Evolutionary conservation across 2,797 vertebrate genomes (phyloP).

Genomic region (Artibeus lituratus): DNA sequence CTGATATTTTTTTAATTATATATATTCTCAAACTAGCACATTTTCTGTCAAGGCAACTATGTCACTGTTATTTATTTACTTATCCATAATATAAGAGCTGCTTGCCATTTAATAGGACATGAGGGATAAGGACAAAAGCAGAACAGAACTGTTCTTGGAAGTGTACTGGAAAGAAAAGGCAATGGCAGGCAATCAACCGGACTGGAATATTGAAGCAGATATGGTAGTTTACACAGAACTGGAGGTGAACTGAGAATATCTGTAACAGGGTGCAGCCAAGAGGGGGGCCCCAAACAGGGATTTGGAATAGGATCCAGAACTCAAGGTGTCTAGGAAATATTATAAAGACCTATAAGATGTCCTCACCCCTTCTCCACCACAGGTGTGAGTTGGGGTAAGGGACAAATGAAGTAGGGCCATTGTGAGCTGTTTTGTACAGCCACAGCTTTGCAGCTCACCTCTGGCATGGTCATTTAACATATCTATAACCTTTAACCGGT

Average conservation of each 20-base stretch:
- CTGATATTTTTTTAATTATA: neutral
- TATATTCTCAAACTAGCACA: neutral
- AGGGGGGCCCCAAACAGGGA: too few species aligned
- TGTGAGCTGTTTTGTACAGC: too few species aligned
- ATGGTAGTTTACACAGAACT: neutral
- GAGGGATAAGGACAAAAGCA: neutral
- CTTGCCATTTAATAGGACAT: neutral
- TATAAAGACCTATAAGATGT: too few species aligned
- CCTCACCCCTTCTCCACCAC: too few species aligned
- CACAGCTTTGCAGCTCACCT: too few species aligned
- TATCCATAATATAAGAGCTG: neutral
- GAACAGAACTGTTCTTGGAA: constrained; percentile 25
- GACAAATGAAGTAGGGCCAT: too few species aligned
- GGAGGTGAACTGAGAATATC: neutral
- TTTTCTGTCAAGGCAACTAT: neutral
- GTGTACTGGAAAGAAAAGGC: neutral
- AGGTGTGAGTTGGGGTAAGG: too few species aligned
- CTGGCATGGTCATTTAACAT: too few species aligned
- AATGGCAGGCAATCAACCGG: neutral
- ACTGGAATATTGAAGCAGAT: neutral
- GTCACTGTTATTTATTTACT: neutral
- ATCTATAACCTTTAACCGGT: too few species aligned
- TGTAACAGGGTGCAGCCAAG: too few species aligned
- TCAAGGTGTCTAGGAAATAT: too few species aligned
- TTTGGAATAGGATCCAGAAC: too few species aligned